Conservation (phyloP, 2,797 vertebrate genomes). For the Carapus acus region DNA sequence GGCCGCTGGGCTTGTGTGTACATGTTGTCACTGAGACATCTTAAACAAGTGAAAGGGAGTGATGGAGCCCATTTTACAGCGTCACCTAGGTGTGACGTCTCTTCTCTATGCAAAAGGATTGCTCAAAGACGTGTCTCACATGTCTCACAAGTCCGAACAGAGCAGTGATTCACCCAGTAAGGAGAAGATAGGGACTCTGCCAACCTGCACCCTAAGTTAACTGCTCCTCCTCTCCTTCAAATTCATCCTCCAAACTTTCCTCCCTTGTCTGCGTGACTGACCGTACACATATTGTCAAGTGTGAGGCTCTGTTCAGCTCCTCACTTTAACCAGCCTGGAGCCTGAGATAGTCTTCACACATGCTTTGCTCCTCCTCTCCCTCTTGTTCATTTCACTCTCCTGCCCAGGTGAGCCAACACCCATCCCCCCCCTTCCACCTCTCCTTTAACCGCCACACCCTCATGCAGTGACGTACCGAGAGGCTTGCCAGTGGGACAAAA, state of each 20-base stretch:
- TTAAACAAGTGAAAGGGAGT: too few species aligned
- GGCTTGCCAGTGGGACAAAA: not conserved
- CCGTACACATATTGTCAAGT: not conserved
- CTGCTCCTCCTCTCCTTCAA: too few species aligned
- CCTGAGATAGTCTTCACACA: too few species aligned
- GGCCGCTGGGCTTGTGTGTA: too few species aligned
- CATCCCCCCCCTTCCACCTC: slow-evolving; percentile 9
- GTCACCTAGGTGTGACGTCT: too few species aligned
- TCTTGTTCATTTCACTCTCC: slow-evolving; percentile 10
- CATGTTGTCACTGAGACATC: too few species aligned
- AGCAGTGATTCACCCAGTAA: not conserved
- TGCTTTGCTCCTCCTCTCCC: too few species aligned
- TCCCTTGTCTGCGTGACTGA: not conserved
- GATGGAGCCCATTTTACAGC: too few species aligned
- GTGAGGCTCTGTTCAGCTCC: not conserved
- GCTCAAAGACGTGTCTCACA: slow-evolving; percentile 5
- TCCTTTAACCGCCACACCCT: slow-evolving; percentile 25
- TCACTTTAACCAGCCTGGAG: too few species aligned
- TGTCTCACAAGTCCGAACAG: not conserved
- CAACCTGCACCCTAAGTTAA: not conserved
- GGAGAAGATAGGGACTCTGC: not conserved
- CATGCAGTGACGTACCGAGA: not conserved
- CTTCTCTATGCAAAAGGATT: slow-evolving; percentile 3
- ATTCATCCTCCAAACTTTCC: not conserved
- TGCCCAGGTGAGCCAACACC: slow-evolving; percentile 19